Evolutionary conservation across 2,797 vertebrate genomes (phyloP).

Genomic region (Alouatta caraya): DNA sequence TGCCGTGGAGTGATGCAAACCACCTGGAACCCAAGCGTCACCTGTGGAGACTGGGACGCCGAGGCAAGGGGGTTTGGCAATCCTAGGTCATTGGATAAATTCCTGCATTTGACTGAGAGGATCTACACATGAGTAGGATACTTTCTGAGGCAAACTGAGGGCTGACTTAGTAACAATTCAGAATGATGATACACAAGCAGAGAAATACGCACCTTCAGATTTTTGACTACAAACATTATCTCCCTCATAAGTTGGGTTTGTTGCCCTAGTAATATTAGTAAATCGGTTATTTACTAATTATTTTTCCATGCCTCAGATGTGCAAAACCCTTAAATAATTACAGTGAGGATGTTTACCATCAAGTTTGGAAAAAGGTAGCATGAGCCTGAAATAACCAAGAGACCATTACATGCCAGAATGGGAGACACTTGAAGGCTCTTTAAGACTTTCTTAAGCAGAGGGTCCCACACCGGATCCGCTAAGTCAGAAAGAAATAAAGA

Average conservation of each 20-base stretch:
- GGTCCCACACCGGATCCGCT: neutral
- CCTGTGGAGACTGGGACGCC: neutral
- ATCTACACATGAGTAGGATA: neutral
- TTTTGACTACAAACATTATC: neutral
- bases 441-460: neutral
- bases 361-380: neutral
- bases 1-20: neutral
- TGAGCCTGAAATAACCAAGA: neutral
- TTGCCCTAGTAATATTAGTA: neutral
- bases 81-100: neutral
- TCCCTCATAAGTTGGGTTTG: neutral
- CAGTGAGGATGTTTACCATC: neutral
- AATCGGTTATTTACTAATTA: neutral
- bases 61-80: neutral
- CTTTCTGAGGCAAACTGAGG: neutral
- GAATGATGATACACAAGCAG: neutral
- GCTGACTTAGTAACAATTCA: neutral
- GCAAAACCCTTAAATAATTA: neutral
- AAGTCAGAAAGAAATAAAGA: neutral
- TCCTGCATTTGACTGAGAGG: neutral
- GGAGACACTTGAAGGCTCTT: neutral
- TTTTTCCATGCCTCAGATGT: neutral
- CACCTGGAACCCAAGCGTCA: neutral
- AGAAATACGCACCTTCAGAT: neutral
- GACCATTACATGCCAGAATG: neutral